phyloP scores from a whole-genome alignment of 2,888 invertebrate genomes.

The Zonitis immaculata region DNA sequence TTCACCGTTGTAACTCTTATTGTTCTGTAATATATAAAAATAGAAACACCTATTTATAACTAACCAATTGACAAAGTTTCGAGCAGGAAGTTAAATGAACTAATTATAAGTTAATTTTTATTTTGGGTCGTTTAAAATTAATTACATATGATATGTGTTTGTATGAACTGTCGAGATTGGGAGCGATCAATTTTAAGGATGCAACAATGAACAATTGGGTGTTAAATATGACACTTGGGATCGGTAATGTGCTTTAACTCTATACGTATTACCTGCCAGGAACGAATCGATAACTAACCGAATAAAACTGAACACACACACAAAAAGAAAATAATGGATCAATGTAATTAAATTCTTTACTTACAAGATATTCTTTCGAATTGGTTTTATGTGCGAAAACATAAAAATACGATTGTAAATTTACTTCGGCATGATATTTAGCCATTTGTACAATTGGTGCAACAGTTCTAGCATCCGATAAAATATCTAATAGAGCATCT shows the following conservation, averaged over 20 bases:
- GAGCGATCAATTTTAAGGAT: no score
- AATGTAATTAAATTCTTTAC: no score
- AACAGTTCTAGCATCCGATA: conserved; percentile 83
- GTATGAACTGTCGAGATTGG: no score
- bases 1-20: conserved; percentile 77
- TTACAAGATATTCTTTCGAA: conserved; percentile 74
- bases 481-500: conserved; percentile 77
- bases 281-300: conserved; percentile 13
- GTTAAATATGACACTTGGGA: conserved; percentile 37
- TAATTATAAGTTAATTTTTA: neutral
- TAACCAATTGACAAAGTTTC: conserved; percentile 6
- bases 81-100: conserved; percentile 9
- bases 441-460: conserved; percentile 76
- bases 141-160: no score
- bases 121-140: neutral
- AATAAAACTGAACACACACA: neutral
- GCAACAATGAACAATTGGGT: conserved; percentile 15
- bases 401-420: conserved; percentile 79
- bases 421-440: conserved; percentile 68
- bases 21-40: conserved; percentile 53
- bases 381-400: conserved; percentile 82
- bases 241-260: conserved; percentile 34
- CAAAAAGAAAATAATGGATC: no score
- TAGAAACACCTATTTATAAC: conserved; percentile 29
- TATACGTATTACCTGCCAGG: conserved; percentile 34